Percentiles rank a stretch among this genome's conserved stretches.
These are phyloP conservation scores for Aplysina aerophoba DNA, from an alignment of 37 sponge, comb jelly and placozoan species.

Conservation along the genomic window DNA sequence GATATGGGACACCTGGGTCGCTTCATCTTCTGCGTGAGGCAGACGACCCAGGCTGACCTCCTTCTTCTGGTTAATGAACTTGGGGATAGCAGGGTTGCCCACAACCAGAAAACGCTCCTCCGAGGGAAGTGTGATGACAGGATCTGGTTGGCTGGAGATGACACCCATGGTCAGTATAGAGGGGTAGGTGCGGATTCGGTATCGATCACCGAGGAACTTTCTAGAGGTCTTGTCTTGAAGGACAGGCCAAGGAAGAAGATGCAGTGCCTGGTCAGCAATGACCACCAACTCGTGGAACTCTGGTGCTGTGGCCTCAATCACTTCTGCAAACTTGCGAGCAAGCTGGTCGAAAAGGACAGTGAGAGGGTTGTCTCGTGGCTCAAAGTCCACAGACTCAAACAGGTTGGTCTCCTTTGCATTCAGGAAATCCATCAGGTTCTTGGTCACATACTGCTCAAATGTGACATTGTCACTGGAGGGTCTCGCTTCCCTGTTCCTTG, in stretches of 20 bases:
- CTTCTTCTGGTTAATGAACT: constrained; percentile 44
- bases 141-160: constrained; percentile 42
- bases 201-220: constrained; percentile 65
- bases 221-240: constrained; percentile 21
- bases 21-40: constrained; percentile 68
- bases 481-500: too few species aligned
- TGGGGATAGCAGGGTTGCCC: constrained; percentile 73
- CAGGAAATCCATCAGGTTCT: background rate
- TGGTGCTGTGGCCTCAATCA: constrained; percentile 5
- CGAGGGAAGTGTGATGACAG: constrained; percentile 39
- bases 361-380: constrained; percentile 25
- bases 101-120: constrained; percentile 64
- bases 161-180: constrained; percentile 74
- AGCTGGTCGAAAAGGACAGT: constrained; percentile 46
- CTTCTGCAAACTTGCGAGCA: constrained; percentile 32
- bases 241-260: constrained; percentile 65
- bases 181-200: constrained; percentile 56
- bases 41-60: constrained; percentile 66
- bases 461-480: background rate
- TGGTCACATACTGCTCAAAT: background rate
- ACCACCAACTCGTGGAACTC: constrained; percentile 43
- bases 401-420: background rate
- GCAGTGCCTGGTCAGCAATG: constrained; percentile 66
- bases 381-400: background rate
- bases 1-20: constrained; percentile 61